These are phyloP conservation scores for Melipona bicolor DNA, from an alignment of 2,888 invertebrate genomes.

Conservation along the genomic window DNA sequence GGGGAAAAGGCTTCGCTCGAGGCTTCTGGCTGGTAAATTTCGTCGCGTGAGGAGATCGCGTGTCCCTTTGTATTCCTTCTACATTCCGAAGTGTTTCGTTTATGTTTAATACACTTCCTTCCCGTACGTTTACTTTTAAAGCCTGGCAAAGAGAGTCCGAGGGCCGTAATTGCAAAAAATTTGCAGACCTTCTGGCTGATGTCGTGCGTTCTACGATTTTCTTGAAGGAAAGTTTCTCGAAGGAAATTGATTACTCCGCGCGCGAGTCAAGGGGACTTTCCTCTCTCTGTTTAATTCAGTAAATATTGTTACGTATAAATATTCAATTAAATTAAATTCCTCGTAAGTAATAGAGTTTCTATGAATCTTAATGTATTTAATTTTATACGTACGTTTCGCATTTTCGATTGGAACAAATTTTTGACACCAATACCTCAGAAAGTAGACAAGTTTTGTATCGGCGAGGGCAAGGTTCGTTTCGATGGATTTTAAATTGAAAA, in stretches of 20 bases:
- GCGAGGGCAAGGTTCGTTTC: not conserved
- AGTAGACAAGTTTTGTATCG: not conserved
- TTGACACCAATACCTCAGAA: not conserved
- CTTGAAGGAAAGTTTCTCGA: not conserved
- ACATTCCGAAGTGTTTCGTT: constrained; percentile 1
- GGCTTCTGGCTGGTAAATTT: constrained; percentile 32
- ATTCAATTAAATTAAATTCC: no score
- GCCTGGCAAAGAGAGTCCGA: not conserved
- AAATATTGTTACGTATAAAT: no score
- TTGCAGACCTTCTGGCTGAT: not conserved
- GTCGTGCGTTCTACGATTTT: not conserved
- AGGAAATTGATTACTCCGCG: not conserved
- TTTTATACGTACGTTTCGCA: not conserved
- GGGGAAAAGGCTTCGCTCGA: not conserved
- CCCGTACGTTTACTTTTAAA: not conserved
- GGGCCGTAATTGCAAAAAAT: not conserved
- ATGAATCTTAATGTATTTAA: not conserved
- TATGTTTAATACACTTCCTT: constrained; percentile 24
- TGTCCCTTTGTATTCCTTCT: constrained; percentile 2
- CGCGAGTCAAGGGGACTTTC: not conserved
- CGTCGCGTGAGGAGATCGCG: constrained; percentile 38
- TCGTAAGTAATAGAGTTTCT: not conserved
- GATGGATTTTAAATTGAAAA: constrained; percentile 5
- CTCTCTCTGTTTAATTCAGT: no score
- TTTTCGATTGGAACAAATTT: not conserved